Evolutionary conservation across 2,113 vertebrate species (phyloP), one percentile per base, ranked within the genome.

Genomic region (Corythaeola cristata): DNA sequence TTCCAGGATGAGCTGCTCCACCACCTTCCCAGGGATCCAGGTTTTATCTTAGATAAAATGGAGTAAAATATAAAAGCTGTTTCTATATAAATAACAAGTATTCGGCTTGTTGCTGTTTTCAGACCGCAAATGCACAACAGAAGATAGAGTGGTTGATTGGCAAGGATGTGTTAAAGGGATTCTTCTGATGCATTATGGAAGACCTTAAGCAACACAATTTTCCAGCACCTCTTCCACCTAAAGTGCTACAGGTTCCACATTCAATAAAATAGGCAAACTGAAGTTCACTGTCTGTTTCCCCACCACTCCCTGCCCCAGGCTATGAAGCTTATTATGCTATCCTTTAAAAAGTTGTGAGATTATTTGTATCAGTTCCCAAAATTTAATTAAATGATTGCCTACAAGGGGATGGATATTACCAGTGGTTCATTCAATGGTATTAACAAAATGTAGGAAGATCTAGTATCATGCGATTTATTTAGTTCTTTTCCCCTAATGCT

Each of bases 211-310:
- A 74, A 75, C 27, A 3, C 32, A 45, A 7, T 47, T 80, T 80
- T 85, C 53, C 60, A 88, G 59, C 15, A 71, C 10, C 20, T n/a
- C n/a, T 67, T 66, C 28, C 35, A 45, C 58, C 18, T 20, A 4
- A 39, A 79, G 39, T 35, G 50, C 88, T 73, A 44, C 47, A n/a
- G 39, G 33, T 69, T n/a, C 11, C 32, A 22, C 18, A 4, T 14
- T n/a, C 18, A 53, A 92, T 92, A 96, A 93, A 96, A 66, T 6
- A 63, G 74, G 39, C 62, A 95, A 66, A 60, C 12, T 63, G 62
- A 53, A 88, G 21, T 52, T 62, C 67, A 49, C 12, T 52, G 33
- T 32, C 27, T 28, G 1, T 39, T 4, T 12, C 4, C 12, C 18
- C 26, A 11, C 3, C 11, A 15, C 13, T 3, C 53, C 1, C 4